phyloP scores from a whole-genome alignment of 2,113 vertebrate genomes.

The Lepus timidus region DNA sequence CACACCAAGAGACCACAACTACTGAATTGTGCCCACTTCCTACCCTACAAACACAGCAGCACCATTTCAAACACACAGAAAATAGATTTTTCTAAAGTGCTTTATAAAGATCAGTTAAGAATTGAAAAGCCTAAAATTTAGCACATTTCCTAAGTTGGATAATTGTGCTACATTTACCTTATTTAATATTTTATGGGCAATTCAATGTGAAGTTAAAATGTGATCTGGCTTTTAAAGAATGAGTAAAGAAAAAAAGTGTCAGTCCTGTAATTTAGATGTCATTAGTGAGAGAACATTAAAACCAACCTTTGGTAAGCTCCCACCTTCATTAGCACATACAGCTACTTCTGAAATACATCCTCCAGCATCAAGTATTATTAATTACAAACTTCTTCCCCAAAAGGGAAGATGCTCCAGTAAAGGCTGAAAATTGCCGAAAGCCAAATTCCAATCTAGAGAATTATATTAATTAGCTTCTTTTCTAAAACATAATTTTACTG shows the following conservation, averaged over 20 bases:
- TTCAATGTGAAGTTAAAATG: conserved; percentile 71
- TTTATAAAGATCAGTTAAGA: conserved; percentile 32
- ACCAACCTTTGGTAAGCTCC: conserved; percentile 17
- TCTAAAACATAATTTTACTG: conserved; percentile 49
- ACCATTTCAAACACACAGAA: background rate
- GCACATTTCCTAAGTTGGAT: conserved; percentile 45
- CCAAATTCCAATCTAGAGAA: conserved; percentile 58
- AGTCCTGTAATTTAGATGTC: conserved; percentile 60
- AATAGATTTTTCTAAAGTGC: background rate
- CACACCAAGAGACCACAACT: background rate
- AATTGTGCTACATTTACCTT: conserved; percentile 63
- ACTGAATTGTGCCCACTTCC: background rate
- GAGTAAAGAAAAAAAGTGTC: conserved; percentile 44
- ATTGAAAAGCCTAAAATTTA: background rate
- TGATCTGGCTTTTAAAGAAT: conserved; percentile 62
- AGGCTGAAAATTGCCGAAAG: conserved; percentile 43
- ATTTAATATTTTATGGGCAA: conserved; percentile 72
- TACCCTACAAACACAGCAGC: background rate
- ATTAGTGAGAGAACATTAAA: conserved; percentile 73
- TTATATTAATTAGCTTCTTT: conserved; percentile 50
- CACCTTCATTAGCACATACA: conserved; percentile 58
- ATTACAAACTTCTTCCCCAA: conserved; percentile 33
- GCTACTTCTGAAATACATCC: conserved; percentile 45
- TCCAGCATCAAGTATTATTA: conserved; percentile 56
- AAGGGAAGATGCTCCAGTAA: background rate